Percentiles rank a stretch among this genome's conserved stretches.
phyloP scores from a whole-genome alignment of 2,113 vertebrate genomes.

The Pygoscelis antarcticus region DNA sequence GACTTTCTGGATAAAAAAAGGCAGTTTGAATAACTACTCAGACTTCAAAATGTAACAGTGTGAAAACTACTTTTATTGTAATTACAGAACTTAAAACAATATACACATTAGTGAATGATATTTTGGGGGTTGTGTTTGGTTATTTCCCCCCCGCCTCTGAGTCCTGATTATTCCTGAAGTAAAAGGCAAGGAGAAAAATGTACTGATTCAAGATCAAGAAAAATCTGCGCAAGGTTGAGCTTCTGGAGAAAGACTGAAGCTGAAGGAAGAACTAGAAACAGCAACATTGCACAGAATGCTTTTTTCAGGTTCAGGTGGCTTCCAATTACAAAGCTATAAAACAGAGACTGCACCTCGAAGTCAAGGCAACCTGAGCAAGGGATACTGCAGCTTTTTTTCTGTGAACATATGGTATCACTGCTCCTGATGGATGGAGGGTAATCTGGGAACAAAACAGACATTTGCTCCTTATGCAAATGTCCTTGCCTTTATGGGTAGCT shows the following conservation, averaged over 20 bases:
- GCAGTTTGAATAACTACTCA: not conserved
- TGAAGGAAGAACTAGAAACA: not conserved
- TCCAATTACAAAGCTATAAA: constrained; percentile 50
- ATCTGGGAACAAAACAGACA: constrained; percentile 62
- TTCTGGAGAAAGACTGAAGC: not conserved
- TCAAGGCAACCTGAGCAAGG: constrained; percentile 62
- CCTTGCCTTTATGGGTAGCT: constrained; percentile 30
- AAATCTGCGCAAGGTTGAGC: not conserved
- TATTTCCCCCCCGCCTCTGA: not conserved
- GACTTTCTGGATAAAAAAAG: not conserved
- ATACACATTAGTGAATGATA: not conserved
- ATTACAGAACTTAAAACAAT: not conserved
- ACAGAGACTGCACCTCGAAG: constrained; percentile 8
- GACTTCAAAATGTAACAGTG: not conserved
- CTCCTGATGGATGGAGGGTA: constrained; percentile 52
- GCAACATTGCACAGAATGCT: not conserved
- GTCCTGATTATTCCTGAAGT: not conserved
- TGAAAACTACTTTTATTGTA: not conserved
- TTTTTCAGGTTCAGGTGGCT: constrained; percentile 20
- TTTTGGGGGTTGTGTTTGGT: not conserved
- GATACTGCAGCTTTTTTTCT: constrained; percentile 26
- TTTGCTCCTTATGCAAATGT: constrained; percentile 63
- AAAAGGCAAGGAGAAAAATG: not conserved
- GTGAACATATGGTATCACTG: constrained; percentile 61
- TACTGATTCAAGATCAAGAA: not conserved